Conservation (phyloP, 1,140 invertebrate genomes). For the Trachymyrmex septentrionalis region DNA sequence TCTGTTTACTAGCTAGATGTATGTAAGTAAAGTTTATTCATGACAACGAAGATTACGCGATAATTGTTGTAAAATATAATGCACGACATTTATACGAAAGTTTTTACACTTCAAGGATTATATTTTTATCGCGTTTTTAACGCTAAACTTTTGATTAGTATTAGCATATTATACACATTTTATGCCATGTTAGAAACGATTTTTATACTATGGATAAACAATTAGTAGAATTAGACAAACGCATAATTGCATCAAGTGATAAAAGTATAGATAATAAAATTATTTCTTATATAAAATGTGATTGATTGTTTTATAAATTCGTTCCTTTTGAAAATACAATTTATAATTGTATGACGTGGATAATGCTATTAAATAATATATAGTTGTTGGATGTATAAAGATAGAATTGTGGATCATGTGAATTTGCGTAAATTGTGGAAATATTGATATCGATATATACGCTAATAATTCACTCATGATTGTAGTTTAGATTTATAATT, state of each 20-base stretch:
- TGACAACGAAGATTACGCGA: neutral
- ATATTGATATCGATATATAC: slow-evolving; percentile 35
- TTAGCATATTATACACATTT: no score
- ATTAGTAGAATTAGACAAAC: neutral
- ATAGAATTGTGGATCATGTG: slow-evolving; percentile 3
- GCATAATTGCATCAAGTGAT: neutral
- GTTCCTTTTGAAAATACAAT: neutral
- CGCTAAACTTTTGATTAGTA: neutral
- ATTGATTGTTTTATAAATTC: neutral
- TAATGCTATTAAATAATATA: neutral
- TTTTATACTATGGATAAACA: neutral
- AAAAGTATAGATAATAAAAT: neutral
- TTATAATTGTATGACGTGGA: neutral
- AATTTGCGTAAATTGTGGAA: slow-evolving; percentile 22
- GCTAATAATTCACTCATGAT: slow-evolving; percentile 43
- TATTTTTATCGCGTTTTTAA: neutral
- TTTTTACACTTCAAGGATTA: neutral
- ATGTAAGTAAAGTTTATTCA: neutral
- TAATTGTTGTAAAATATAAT: neutral
- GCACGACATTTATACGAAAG: neutral
- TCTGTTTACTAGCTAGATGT: neutral
- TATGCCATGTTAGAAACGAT: neutral
- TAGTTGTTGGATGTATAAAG: slow-evolving; percentile 16
- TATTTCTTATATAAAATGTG: neutral
- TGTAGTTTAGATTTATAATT: slow-evolving; percentile 22